A percentile compares a stretch with the other conserved stretches of the same genome.
These are phyloP conservation scores for Eudasyphora cyanicolor DNA, from an alignment of 2,888 invertebrate genomes.

Conservation along the genomic window DNA sequence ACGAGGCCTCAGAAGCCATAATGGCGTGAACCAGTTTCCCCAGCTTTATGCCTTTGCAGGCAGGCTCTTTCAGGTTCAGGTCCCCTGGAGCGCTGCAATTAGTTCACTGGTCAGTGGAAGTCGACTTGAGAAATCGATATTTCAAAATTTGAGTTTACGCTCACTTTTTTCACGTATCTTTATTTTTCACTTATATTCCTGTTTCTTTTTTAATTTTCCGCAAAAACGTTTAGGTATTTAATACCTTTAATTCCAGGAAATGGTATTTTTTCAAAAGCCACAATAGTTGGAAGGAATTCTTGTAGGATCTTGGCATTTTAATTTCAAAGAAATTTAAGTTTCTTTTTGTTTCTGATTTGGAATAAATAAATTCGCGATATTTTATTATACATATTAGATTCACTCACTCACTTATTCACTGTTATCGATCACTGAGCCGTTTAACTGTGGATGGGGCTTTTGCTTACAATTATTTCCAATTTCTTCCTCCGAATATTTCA, in stretches of 20 bases:
- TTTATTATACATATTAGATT: neutral
- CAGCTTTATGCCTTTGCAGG: neutral
- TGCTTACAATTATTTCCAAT: slow-evolving; percentile 23
- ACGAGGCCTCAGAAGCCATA: slow-evolving; percentile 58
- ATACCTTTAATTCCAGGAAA: slow-evolving; percentile 56
- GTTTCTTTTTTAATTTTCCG: neutral
- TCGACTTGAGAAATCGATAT: too few relatives aligned
- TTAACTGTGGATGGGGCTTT: neutral
- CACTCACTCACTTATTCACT: too few relatives aligned
- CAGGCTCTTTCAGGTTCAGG: neutral
- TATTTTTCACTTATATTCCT: neutral
- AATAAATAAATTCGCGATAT: neutral
- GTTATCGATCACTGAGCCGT: neutral
- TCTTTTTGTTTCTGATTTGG: slow-evolving; percentile 4
- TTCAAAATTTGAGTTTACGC: neutral
- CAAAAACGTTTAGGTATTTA: slow-evolving; percentile 62
- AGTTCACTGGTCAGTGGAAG: too few relatives aligned
- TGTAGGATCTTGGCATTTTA: slow-evolving; percentile 61
- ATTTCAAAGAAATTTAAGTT: neutral
- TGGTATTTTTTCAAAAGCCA: slow-evolving; percentile 59
- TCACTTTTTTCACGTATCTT: neutral
- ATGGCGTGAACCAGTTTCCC: neutral
- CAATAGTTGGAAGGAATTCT: slow-evolving; percentile 60
- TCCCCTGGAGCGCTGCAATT: too few relatives aligned
- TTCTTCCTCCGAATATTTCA: neutral